Evolutionary conservation across 2,113 vertebrate species (phyloP).

Genomic region (Pterocles burchelli): DNA sequence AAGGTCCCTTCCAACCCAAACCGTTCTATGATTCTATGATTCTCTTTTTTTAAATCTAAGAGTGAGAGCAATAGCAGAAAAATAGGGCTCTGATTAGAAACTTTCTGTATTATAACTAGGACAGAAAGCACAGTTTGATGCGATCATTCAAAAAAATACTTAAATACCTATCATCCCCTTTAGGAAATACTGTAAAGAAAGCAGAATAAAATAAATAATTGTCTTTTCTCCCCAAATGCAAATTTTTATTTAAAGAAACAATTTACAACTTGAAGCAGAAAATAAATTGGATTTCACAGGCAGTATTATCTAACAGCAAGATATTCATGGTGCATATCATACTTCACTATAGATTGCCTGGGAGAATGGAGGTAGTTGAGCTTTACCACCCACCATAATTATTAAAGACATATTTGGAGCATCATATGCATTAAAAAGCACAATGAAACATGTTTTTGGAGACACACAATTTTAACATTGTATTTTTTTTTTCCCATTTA

Average conservation of each 20-base stretch:
- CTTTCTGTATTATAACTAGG: background rate
- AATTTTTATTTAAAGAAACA: background rate
- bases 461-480: background rate
- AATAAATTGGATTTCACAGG: background rate
- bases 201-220: background rate
- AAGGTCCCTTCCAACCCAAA: too few relatives aligned
- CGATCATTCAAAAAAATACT: background rate
- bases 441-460: background rate
- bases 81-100: background rate
- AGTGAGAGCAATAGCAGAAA: background rate
- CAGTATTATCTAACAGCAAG: background rate
- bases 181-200: background rate
- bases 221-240: background rate
- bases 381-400: background rate
- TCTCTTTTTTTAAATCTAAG: background rate
- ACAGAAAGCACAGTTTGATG: background rate
- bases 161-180: background rate
- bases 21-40: background rate
- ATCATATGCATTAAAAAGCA: background rate
- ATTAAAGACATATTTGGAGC: background rate
- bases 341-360: background rate
- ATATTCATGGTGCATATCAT: fast-evolving
- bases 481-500: background rate
- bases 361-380: background rate
- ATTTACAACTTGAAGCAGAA: background rate